These are phyloP conservation scores for Apamea sordens DNA, from an alignment of 2,888 invertebrate genomes.

Conservation along the genomic window DNA sequence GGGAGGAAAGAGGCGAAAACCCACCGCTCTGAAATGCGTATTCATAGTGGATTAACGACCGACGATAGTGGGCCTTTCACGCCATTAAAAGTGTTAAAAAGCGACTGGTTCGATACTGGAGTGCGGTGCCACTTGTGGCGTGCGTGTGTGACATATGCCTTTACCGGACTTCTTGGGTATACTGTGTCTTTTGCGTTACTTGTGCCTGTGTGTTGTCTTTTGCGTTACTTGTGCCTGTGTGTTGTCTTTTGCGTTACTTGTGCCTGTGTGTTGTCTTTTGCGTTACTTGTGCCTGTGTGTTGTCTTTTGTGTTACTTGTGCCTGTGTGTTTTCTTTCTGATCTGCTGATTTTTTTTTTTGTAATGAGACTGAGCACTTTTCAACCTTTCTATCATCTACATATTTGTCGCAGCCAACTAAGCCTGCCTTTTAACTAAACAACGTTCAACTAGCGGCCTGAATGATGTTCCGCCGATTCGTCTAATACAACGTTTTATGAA, in stretches of 20 bases:
- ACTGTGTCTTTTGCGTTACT: neutral
- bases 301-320: neutral
- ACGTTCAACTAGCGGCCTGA: too few relatives aligned
- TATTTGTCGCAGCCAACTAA: too few relatives aligned
- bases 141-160: neutral
- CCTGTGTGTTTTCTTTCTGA: too few relatives aligned
- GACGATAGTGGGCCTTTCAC: conserved; percentile 80
- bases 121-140: conserved; percentile 59
- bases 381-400: too few relatives aligned
- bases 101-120: conserved; percentile 69
- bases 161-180: neutral
- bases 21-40: conserved; percentile 68
- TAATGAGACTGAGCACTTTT: too few relatives aligned
- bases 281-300: neutral
- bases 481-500: too few relatives aligned
- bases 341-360: too few relatives aligned
- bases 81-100: conserved; percentile 85
- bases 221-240: neutral
- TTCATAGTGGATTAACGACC: conserved; percentile 81
- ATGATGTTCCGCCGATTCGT: too few relatives aligned
- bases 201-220: neutral
- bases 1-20: conserved; percentile 35
- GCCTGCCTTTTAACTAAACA: too few relatives aligned
- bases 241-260: neutral
- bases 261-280: neutral